Evolutionary conservation across 1,140 invertebrate species (phyloP).

Genomic region (Trinorchestia longiramus): DNA sequence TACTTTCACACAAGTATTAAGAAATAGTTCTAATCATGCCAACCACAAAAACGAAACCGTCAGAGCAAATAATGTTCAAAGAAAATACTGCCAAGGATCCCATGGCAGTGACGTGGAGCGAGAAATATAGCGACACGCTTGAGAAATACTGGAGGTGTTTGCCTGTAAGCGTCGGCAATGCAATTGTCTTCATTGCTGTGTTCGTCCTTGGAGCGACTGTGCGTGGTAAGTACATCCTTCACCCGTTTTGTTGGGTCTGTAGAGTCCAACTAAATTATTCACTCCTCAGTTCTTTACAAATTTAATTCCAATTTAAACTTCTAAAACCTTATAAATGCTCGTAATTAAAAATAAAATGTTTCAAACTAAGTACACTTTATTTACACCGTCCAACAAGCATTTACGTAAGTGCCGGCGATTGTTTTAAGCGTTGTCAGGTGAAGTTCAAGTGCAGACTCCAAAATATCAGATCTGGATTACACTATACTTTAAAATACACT

Average conservation of each 20-base stretch:
- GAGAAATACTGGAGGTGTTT: slow-evolving; percentile 74
- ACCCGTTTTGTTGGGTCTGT: neutral
- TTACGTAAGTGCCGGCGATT: no score
- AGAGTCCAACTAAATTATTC: no score
- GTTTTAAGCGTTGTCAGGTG: no score
- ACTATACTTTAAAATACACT: no score
- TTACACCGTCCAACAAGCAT: no score
- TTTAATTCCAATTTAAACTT: no score
- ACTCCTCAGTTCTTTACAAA: no score
- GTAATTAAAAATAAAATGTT: no score
- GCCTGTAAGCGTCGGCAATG: slow-evolving; percentile 72
- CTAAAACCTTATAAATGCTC: no score
- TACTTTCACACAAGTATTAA: neutral
- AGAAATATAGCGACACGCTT: slow-evolving; percentile 72
- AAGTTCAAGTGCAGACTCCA: no score
- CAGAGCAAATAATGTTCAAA: neutral
- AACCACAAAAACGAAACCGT: neutral
- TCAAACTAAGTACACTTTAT: no score
- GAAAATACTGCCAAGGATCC: slow-evolving; percentile 69
- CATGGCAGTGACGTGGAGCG: slow-evolving; percentile 74
- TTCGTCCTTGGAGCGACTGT: slow-evolving; percentile 75
- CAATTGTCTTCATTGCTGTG: slow-evolving; percentile 74
- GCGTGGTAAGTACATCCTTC: slow-evolving; percentile 71
- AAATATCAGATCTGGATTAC: no score
- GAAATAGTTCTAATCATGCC: neutral